phyloP scores from a whole-genome alignment of 2,888 invertebrate genomes.

The Drosophila niveifrons region DNA sequence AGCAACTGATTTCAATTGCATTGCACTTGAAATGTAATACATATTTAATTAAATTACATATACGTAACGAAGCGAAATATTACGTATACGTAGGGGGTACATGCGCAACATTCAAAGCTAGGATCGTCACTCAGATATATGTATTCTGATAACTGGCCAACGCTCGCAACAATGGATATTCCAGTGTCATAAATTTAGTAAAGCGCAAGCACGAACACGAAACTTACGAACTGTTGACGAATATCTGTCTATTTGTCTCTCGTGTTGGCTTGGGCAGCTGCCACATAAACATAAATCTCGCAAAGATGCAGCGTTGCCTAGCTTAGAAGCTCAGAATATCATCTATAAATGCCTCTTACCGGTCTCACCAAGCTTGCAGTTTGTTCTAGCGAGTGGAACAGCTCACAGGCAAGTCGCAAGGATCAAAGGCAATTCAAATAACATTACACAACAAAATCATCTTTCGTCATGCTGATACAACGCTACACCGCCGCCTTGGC shows the following conservation, averaged over 20 bases:
- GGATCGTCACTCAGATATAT: conserved; percentile 25
- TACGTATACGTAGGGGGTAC: conserved; percentile 61
- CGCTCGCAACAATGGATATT: conserved; percentile 75
- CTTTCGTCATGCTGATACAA: conserved; percentile 33
- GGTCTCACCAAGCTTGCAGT: conserved; percentile 50
- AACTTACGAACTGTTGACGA: conserved; percentile 48
- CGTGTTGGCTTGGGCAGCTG: conserved; percentile 62
- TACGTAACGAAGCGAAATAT: conserved; percentile 57
- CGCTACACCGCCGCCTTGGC: conserved; percentile 49
- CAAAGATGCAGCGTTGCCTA: conserved; percentile 68
- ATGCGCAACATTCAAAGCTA: conserved; percentile 12
- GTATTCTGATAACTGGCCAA: conserved; percentile 56
- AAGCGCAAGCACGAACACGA: conserved; percentile 69
- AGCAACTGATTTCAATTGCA: conserved; percentile 56
- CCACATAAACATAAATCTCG: conserved; percentile 82
- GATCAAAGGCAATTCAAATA: conserved; percentile 24
- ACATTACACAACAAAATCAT: neutral
- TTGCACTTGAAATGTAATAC: conserved; percentile 73
- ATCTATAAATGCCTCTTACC: conserved; percentile 65
- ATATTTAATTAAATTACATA: conserved; percentile 69
- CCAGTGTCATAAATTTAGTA: conserved; percentile 79
- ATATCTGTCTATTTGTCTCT: conserved; percentile 28
- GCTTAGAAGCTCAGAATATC: conserved; percentile 38
- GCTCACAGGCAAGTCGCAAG: conserved; percentile 45
- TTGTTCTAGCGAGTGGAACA: conserved; percentile 41